Base-by-base conservation (phyloP, 2,888 invertebrate genomes). In the Diadegma fenestrale region DNA sequence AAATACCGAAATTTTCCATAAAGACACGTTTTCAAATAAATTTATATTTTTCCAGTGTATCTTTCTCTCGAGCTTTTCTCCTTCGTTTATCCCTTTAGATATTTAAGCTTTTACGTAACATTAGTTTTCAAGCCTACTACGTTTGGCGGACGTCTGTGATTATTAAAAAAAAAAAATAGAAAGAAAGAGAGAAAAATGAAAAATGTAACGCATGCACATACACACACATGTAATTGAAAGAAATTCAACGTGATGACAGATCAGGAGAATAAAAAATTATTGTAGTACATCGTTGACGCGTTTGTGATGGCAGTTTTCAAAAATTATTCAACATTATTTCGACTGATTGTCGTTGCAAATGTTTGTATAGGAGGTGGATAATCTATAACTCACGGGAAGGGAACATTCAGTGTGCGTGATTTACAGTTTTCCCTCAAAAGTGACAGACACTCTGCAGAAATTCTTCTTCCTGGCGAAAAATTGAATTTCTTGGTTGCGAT, bases 121-220 rank as follows among this genome's bases (percentile, higher is more conserved):
- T 88, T 89, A 88, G 87, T 88, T 88, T 88, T 87, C 73, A 88
- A 87, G 90, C 91, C 91, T 90, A 89, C 88, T 89, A 88, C 89
- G 89, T 90, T 90, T 90, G 90, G 90, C 91, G 89, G 88, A 90
- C 88, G 90, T 91, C 90, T 91, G 90, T 91, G 90, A 91, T 90
- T 90, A 90, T 89, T 77, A 72, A 85, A 71, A 61, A 84, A 86
- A 68, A 30, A 22, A 26, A 3, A 26, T 26, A 26, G 12, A 58
- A 58, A 26, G 22, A 80, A 77, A 73, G 58, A 26, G 64, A 68
- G 72, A 73, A 66, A 48, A 33, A 82, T 10, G 54, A 68, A 78
- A 73, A 79, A 73, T 41, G 41, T 80, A 68, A 54, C 68, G 30
- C 58, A 73, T 63, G 43, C 41, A 63, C 63, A 33, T 22, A 69